Evolutionary conservation across 1,140 invertebrate species (phyloP), one percentile per base, ranked within the genome.

Genomic region (Leptopilina clavipes): DNA sequence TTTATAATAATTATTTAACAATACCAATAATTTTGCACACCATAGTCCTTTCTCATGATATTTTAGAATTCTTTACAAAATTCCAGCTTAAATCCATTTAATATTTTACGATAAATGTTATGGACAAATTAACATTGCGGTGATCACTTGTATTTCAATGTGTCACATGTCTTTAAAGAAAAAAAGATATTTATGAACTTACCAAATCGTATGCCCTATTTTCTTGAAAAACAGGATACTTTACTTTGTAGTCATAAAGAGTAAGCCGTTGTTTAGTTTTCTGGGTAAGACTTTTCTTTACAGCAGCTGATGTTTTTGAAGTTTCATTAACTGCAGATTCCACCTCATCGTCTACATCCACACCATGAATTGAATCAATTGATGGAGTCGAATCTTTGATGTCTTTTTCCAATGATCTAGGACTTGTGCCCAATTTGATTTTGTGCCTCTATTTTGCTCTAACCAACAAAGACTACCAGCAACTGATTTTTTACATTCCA

Each of bases 231-330:
- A 48, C 11, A 14, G 45, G 45, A 48, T 48, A 48, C 12, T 48
- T 48, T 48, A 48, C 12, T 48, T 48, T 48, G 45, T 48, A 48
- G 12, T 48, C 45, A 48, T 48, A 48, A 48, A 48, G 45, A 48
- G 45, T 48, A 48, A 5, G 45, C 9, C 45, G 10, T 14, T 48
- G 10, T 48, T 48, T 48, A 14, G 45, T 48, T 48, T 48, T 48
- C 45, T 14, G n/a, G n/a, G n/a, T n/a, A n/a, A n/a, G 45, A 48
- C 10, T 14, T 48, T 48, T 48, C 12, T 48, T 48, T 14, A 1
- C 45, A 48, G 45, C 45, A 48, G 45, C 45, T n/a, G n/a, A n/a
- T 48, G 45, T 14, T 48, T 48, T 48, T 12, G 45, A 44, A 44
- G 43, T 44, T 44, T 44, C 43, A 44, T 44, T 9, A 44, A 2